Base-by-base conservation (phyloP, 2,113 vertebrate genomes). In the Tetrax tetrax region DNA sequence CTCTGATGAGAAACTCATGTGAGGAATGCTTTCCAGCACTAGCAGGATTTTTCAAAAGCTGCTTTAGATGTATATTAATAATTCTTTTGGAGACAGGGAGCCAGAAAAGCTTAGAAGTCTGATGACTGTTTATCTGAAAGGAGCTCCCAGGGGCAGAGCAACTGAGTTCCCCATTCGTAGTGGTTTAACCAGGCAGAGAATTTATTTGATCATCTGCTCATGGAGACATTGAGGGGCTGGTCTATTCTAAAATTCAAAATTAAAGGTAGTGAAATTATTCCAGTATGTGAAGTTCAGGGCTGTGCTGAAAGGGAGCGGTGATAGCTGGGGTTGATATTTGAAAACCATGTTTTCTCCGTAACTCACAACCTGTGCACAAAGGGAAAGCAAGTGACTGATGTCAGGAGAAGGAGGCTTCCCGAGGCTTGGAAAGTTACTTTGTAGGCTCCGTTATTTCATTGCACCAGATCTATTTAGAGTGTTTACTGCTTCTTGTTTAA, bases 1-100 rank as follows among this genome's bases (percentile, higher is more conserved):
- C 56, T 92, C 83, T 60, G 51, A 45, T 71, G 41, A 33, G 68
- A 31, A 87, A 81, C 53, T 66, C 5, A 47, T 1, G 0, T 10
- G 43, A 74, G 71, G 79, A 90, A 79, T 75, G 60, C 48, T 93
- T 51, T 88, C 93, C 64, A 70, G 48, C n/a, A 65, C n/a, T 59
- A 59, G 71, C 57, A 83, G 54, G 60, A 59, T 84, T 76, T 93
- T 80, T 10, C 77, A 75, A 89, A 95, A 91, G 74, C 65, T 83
- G 64, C 83, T 97, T 97, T 93, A 96, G 75, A 60, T 90, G 63
- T 74, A 45, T 92, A 94, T 95, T 96, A 92, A 96, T 96, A 96
- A 92, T 60, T 64, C 75, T 96, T 97, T 96, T 90, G 86, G 89
- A 92, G 69, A 64, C 48, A 28, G 54, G 93, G 93, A 96, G 75